Conservation (phyloP, 2,797 vertebrate species). For the Propithecus deckenii region DNA sequence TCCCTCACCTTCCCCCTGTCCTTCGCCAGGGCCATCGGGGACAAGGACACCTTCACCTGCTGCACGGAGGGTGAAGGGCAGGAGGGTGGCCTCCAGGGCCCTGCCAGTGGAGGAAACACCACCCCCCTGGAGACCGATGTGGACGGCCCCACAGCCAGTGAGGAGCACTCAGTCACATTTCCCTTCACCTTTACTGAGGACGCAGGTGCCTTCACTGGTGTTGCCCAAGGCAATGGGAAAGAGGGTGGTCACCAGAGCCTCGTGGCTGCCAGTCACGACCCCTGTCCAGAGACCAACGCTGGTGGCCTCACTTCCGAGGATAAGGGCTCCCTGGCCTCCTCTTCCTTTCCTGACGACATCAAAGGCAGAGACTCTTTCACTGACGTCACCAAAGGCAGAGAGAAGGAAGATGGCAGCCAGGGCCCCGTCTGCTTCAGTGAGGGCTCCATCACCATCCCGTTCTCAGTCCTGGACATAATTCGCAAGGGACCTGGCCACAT, state of each 20-base stretch:
- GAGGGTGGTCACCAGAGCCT: neutral
- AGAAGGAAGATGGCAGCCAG: fast-evolving
- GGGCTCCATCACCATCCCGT: slow-evolving; percentile 9
- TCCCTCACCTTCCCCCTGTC: neutral
- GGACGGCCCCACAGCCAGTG: fast-evolving
- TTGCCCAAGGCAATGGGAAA: neutral
- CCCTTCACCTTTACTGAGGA: neutral
- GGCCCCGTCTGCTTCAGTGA: fast-evolving
- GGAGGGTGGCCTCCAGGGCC: neutral
- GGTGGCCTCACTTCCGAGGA: neutral
- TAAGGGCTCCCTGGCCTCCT: neutral
- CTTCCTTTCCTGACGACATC: neutral
- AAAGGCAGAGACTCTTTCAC: too few species aligned
- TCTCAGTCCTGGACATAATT: neutral
- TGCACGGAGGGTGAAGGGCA: neutral
- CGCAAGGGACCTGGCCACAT: fast-evolving
- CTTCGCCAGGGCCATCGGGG: neutral
- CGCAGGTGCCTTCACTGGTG: fast-evolving
- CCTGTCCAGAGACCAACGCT: neutral
- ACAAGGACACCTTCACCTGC: fast-evolving
- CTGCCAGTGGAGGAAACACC: too few species aligned
- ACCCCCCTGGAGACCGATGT: fast-evolving
- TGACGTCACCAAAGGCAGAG: fast-evolving
- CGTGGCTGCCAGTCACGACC: fast-evolving
- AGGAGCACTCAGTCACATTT: neutral